Base-by-base conservation (phyloP, 2,113 vertebrate genomes). In the Galeopterus variegatus region DNA sequence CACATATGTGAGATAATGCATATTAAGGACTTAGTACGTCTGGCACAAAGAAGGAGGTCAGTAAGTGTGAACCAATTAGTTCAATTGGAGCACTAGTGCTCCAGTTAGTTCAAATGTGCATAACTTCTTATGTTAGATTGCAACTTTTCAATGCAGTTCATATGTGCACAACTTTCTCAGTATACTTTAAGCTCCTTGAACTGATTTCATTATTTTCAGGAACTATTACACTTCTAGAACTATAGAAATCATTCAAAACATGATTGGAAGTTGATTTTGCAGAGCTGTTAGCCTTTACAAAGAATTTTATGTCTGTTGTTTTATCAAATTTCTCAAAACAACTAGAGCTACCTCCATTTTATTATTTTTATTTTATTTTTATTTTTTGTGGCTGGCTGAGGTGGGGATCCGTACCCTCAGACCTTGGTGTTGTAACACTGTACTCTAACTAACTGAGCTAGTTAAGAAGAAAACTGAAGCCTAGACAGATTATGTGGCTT, bases 321-420 rank as follows among this genome's bases (percentile, higher is more conserved):
- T 85, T 75, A 84, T 52, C 60, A 80, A 56, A 79, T 86, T 90
- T 90, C 60, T 85, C 48, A 81, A 85, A 90, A 88, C 23, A 69
- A 62, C 48, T 56, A 65, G 33, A 90, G 70, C 28, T 84, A 67
- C 12, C 17, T 50, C 33, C 28, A 84, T 81, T 62, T 80, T 87
- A 92, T 41, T 41, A 41, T 41, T 41, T 41, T 41, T 41, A 41
- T 41, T 41, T 41, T 41, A 41, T 41, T 41, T 41, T 41, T 41
- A 41, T 41, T 41, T 41, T 41, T 41, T 41, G 41, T 41, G 41
- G 41, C 41, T 41, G 41, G 41, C 41, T 41, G 41, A 4, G 3
- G 41, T 41, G 41, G 41, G 41, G 41, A 41, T 41, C 41, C 41
- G 4, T 41, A 41, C 41, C 41, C 41, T 41, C 4, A 41, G 41